These are phyloP conservation scores for Meteorus colon DNA, from an alignment of 2,888 invertebrate species.

Conservation along the genomic window DNA sequence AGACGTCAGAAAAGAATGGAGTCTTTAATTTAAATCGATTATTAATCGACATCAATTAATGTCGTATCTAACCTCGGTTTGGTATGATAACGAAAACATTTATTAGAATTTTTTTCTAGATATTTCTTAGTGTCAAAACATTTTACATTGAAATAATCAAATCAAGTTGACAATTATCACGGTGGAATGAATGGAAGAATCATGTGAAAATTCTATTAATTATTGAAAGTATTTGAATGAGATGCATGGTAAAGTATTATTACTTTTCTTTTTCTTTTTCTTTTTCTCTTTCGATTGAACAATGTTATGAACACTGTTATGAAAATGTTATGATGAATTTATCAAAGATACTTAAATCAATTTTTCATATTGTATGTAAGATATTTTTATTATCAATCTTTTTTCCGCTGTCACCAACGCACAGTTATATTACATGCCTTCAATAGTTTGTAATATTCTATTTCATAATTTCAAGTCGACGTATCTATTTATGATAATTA, in stretches of 20 bases:
- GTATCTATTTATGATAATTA: background rate
- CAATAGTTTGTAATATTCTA: slow-evolving; percentile 5
- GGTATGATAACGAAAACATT: background rate
- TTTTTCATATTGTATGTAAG: background rate
- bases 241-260: background rate
- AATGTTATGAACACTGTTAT: background rate
- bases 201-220: background rate
- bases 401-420: background rate
- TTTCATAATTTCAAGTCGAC: background rate
- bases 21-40: background rate
- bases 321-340: background rate
- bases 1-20: background rate
- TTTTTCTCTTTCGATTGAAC: background rate
- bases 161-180: background rate
- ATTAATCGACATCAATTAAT: background rate
- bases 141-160: background rate
- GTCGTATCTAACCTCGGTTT: background rate
- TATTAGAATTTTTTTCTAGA: slow-evolving; percentile 30
- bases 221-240: background rate
- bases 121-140: slow-evolving; percentile 14
- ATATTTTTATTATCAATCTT: background rate
- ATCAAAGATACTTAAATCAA: background rate
- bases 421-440: slow-evolving; percentile 7
- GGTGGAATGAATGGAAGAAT: background rate
- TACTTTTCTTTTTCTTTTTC: background rate